Evolutionary conservation across 2,888 invertebrate genomes (phyloP).

Genomic region (Cantharis rustica): DNA sequence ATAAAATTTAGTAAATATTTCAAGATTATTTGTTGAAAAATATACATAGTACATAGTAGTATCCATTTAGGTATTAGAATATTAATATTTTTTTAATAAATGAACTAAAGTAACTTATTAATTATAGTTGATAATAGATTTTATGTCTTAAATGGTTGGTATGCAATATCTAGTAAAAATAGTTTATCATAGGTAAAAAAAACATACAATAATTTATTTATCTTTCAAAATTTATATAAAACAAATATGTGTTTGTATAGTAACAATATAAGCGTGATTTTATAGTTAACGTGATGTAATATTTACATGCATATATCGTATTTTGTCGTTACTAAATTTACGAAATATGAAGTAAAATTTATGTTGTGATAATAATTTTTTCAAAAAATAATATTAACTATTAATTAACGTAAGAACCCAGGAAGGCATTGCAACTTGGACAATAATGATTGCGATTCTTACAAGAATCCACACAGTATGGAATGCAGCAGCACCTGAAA

Average conservation of each 20-base stretch:
- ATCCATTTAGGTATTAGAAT: too few relatives aligned
- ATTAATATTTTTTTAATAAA: too few relatives aligned
- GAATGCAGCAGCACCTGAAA: conserved; percentile 52
- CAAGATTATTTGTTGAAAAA: background rate
- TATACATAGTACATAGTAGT: too few relatives aligned
- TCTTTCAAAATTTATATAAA: background rate
- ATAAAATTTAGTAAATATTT: background rate
- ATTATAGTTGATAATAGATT: background rate
- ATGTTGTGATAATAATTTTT: background rate
- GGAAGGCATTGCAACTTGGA: conserved; percentile 55
- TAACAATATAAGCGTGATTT: background rate
- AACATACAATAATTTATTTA: background rate
- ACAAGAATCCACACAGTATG: conserved; percentile 58
- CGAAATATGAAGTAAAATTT: background rate
- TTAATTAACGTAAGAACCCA: conserved; percentile 50
- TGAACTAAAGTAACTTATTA: too few relatives aligned
- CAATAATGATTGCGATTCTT: conserved; percentile 57
- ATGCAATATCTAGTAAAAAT: background rate
- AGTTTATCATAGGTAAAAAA: background rate
- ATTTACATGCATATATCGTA: background rate
- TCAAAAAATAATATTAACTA: background rate
- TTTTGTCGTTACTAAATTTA: background rate
- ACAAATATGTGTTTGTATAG: background rate
- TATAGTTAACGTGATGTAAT: background rate
- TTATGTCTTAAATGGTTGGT: too few relatives aligned